Percentiles rank a stretch among this genome's conserved stretches.
Evolutionary conservation across 2,888 invertebrate species (phyloP).

Genomic region (Zhengitettix transpicula): DNA sequence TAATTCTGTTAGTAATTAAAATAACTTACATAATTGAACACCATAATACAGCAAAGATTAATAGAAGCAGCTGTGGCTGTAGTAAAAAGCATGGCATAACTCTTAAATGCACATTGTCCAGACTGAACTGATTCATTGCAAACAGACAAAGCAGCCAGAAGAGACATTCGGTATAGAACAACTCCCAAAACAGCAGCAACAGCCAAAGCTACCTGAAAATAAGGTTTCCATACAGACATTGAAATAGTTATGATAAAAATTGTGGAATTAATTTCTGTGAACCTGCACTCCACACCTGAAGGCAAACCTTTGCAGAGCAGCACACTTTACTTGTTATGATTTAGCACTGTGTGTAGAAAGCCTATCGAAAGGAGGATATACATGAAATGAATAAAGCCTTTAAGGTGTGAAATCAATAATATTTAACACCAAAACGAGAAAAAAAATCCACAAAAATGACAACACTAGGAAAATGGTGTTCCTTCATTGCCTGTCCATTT

Average conservation of each 20-base stretch:
- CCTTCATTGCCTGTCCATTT: too few species aligned
- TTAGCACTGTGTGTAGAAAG: too few species aligned
- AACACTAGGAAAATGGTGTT: too few species aligned
- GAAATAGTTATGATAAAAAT: constrained; percentile 1
- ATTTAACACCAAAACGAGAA: too few species aligned
- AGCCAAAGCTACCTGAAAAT: constrained; percentile 50
- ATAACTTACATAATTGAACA: constrained; percentile 61
- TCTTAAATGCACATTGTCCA: constrained; percentile 38
- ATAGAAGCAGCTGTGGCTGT: constrained; percentile 83
- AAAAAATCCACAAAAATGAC: too few species aligned
- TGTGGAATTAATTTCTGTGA: too few species aligned
- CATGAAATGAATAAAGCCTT: too few species aligned
- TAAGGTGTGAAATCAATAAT: too few species aligned
- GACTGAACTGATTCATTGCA: constrained; percentile 29
- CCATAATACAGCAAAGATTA: constrained; percentile 76
- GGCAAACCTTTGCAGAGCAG: too few species aligned
- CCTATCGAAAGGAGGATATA: too few species aligned
- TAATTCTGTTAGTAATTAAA: not conserved
- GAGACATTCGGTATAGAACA: constrained; percentile 78
- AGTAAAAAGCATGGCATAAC: constrained; percentile 67
- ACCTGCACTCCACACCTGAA: too few species aligned
- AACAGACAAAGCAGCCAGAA: constrained; percentile 51
- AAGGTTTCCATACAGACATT: constrained; percentile 6
- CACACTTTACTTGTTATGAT: too few species aligned
- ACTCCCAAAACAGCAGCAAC: constrained; percentile 83